A percentile compares a stretch with the other conserved stretches of the same genome.
Evolutionary conservation across 2,888 invertebrate species (phyloP).

Genomic region (Troilus luridus): DNA sequence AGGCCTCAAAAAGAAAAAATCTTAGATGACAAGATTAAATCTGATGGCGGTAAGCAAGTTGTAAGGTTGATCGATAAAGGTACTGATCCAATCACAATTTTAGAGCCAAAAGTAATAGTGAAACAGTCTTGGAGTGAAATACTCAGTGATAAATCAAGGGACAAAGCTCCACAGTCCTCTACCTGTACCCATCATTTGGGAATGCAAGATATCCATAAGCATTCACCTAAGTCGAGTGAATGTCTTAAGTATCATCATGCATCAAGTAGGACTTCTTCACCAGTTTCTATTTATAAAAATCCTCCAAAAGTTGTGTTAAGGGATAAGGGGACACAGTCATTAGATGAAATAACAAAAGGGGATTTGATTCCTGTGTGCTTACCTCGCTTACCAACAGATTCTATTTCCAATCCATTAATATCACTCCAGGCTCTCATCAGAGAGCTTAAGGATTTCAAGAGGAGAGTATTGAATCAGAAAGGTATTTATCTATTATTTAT

Average conservation of each 20-base stretch:
- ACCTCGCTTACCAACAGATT: conserved; percentile 18
- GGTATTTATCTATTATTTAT: background rate
- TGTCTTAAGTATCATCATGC: background rate
- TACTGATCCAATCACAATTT: conserved; percentile 52
- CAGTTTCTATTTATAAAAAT: conserved; percentile 8
- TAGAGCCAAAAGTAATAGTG: conserved; percentile 26
- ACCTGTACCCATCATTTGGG: background rate
- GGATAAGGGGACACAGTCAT: conserved; percentile 44
- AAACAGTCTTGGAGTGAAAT: conserved; percentile 52
- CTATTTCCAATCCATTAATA: conserved; percentile 32
- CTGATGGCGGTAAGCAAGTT: background rate
- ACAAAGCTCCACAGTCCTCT: background rate
- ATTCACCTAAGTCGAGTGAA: background rate
- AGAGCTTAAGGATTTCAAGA: conserved; percentile 38
- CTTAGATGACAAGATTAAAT: background rate
- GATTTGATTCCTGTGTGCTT: conserved; percentile 39
- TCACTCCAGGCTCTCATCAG: conserved; percentile 43
- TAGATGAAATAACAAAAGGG: conserved; percentile 34
- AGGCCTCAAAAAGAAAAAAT: conserved; percentile 14
- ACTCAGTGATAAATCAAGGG: conserved; percentile 43
- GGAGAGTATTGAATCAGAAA: conserved; percentile 15
- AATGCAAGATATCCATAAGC: background rate
- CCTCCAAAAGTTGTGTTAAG: conserved; percentile 28
- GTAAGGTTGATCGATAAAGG: conserved; percentile 43
- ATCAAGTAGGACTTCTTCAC: conserved; percentile 11